Conservation (phyloP, 2,797 vertebrate species). For the Hippoglossus hippoglossus region DNA sequence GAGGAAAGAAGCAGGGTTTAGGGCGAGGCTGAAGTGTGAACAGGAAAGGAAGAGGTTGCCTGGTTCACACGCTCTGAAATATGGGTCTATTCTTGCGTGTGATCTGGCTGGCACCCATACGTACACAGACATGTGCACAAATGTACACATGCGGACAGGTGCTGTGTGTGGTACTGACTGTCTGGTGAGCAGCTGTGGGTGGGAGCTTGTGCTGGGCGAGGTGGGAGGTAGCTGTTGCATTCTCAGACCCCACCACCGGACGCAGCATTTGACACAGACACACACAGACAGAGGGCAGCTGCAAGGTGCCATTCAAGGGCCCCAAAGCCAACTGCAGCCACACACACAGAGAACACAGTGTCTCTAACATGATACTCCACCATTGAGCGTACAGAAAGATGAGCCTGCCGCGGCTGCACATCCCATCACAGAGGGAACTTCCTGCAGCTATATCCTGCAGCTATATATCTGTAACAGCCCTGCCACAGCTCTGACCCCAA, state of each 20-base stretch:
- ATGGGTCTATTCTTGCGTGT: conserved; percentile 48
- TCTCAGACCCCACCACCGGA: conserved; percentile 68
- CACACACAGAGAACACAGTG: conserved; percentile 48
- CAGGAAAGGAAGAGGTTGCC: conserved; percentile 50
- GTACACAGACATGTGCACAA: conserved; percentile 27
- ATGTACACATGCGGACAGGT: conserved; percentile 65
- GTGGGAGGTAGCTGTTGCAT: conserved; percentile 68
- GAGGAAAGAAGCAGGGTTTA: conserved; percentile 50
- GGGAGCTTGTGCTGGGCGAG: conserved; percentile 44
- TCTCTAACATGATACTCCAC: conserved; percentile 43
- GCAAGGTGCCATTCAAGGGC: conserved; percentile 61
- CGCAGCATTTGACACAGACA: conserved; percentile 56
- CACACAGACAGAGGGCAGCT: conserved; percentile 71
- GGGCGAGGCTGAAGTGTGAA: conserved; percentile 31
- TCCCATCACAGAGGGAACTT: conserved; percentile 24
- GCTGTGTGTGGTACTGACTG: conserved; percentile 65
- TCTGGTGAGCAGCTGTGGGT: conserved; percentile 68
- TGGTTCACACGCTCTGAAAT: conserved; percentile 61
- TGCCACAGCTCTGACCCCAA: conserved; percentile 19
- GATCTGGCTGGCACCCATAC: conserved; percentile 27
- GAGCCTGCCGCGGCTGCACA: conserved; percentile 20
- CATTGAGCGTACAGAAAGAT: conserved; percentile 17
- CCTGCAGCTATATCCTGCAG: neutral
- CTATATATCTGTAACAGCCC: conserved; percentile 16
- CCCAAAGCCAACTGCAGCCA: conserved; percentile 58